Evolutionary conservation across 2,113 vertebrate species (phyloP).

Genomic region (Pollimyrus isidori): DNA sequence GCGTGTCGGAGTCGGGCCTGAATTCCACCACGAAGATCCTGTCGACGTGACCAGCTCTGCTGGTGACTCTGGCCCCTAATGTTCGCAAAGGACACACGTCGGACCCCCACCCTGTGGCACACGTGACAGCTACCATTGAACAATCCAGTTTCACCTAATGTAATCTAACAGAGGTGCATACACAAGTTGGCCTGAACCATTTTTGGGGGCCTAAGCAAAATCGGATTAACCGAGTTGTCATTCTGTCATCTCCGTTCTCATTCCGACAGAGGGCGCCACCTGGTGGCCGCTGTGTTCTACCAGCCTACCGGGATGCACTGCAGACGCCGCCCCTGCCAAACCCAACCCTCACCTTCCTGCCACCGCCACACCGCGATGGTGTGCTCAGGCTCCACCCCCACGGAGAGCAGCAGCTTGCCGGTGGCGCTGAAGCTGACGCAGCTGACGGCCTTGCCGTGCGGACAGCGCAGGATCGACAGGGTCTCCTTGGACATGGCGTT

Average conservation of each 20-base stretch:
- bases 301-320: not conserved
- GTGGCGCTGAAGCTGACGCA: conserved; percentile 93
- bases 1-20: conserved; percentile 88
- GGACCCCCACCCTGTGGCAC: not conserved
- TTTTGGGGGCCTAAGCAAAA: not conserved
- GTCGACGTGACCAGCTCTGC: conserved; percentile 79
- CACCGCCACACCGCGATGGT: conserved; percentile 94
- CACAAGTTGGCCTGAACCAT: not conserved
- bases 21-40: conserved; percentile 94
- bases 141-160: not conserved
- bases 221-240: not conserved
- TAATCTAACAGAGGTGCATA: not conserved
- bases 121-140: not conserved
- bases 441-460: conserved; percentile 83
- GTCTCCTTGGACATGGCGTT: conserved; percentile 90
- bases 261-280: not conserved
- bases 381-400: conserved; percentile 89
- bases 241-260: not conserved
- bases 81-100: not conserved
- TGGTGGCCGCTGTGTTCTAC: not conserved
- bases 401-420: conserved; percentile 86
- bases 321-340: not conserved
- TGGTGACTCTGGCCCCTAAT: conserved; percentile 80
- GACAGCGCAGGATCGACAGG: conserved; percentile 86
- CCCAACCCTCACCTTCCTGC: conserved; percentile 79